Conservation (phyloP, 1,140 invertebrate genomes). For the Heliconius himera region DNA sequence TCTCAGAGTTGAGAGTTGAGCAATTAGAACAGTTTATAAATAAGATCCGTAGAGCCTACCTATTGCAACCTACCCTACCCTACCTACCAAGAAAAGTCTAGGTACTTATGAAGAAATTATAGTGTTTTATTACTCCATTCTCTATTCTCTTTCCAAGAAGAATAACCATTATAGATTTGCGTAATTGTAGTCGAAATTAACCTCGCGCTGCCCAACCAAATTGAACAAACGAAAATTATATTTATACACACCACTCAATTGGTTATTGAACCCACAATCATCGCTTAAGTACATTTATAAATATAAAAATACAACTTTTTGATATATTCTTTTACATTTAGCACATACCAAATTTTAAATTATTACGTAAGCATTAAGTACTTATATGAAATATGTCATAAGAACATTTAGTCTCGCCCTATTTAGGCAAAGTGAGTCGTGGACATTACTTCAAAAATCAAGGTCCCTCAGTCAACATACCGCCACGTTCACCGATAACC, state of each 20-base stretch:
- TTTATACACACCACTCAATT: neutral
- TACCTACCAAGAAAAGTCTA: no score
- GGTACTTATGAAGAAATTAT: no score
- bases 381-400: neutral
- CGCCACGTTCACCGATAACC: slow-evolving; percentile 17
- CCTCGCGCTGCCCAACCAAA: neutral
- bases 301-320: neutral
- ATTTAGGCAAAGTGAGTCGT: slow-evolving; percentile 8
- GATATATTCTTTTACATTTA: no score
- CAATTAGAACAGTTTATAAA: no score
- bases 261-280: slow-evolving; percentile 1
- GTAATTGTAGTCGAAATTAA: no score
- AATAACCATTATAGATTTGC: no score
- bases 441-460: slow-evolving; percentile 9
- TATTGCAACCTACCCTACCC: no score
- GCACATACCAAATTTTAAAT: neutral
- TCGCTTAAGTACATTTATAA: neutral
- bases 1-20: no score
- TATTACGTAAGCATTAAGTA: neutral
- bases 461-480: neutral
- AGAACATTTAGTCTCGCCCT: neutral
- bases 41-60: no score
- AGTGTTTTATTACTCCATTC: no score
- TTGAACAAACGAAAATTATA: neutral
- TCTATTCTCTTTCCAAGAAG: no score